These are phyloP conservation scores for Scylla paramamosain DNA, from an alignment of 1,140 invertebrate genomes.

Conservation along the genomic window DNA sequence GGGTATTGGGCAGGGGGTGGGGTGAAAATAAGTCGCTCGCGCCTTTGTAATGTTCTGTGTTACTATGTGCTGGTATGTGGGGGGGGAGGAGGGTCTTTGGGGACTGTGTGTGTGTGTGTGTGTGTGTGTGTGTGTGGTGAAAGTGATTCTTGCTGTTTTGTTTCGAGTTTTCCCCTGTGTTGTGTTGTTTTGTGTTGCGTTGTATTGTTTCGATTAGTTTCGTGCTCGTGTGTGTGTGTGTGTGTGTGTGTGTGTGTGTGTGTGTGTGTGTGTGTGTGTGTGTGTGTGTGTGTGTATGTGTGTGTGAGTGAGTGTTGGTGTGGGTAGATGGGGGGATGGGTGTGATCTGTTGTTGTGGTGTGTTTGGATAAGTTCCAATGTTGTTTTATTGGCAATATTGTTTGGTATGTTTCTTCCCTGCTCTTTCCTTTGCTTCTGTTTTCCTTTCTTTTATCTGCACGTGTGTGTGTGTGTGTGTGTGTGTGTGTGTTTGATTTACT, in stretches of 20 bases:
- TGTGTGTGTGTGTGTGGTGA: background rate
- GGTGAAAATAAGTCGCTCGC: background rate
- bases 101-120: background rate
- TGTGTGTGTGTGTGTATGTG: background rate
- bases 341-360: background rate
- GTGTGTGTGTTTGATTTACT: background rate
- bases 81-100: background rate
- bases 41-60: background rate
- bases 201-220: background rate
- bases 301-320: background rate
- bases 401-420: background rate
- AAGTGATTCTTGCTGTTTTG: background rate
- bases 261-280: background rate
- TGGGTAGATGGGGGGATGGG: background rate
- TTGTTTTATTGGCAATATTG: background rate
- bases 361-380: background rate
- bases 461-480: slow-evolving; percentile 8
- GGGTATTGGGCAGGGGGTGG: background rate
- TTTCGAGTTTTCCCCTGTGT: background rate
- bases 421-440: too few species aligned
- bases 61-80: too few species aligned
- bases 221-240: background rate
- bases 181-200: background rate
- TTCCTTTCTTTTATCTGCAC: background rate
- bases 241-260: background rate